These are phyloP conservation scores for Chunga burmeisteri DNA, from an alignment of 2,113 vertebrate species.

Conservation along the genomic window DNA sequence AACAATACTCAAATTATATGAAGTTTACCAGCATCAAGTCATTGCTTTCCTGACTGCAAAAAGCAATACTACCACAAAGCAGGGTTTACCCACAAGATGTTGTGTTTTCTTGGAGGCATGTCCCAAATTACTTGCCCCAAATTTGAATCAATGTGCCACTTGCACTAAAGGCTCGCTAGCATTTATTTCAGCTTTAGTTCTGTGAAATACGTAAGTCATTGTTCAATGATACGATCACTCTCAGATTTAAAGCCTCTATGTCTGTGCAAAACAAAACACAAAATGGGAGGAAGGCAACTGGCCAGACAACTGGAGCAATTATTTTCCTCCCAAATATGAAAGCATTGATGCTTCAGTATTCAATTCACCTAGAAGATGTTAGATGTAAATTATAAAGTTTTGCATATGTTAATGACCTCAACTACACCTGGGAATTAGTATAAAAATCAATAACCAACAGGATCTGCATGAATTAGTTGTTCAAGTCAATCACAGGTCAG, in stretches of 20 bases:
- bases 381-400: neutral
- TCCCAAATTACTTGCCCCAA: neutral
- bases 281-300: neutral
- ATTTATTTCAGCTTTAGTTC: neutral
- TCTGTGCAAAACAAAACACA: neutral
- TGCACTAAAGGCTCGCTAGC: neutral
- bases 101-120: neutral
- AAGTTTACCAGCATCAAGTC: neutral
- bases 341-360: neutral
- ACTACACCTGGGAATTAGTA: neutral
- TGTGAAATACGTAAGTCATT: neutral
- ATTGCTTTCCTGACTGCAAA: neutral
- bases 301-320: neutral
- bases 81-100: neutral
- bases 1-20: neutral
- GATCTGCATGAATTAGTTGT: neutral
- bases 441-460: neutral
- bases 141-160: neutral
- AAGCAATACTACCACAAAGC: neutral
- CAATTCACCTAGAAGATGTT: neutral
- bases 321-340: neutral
- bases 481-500: neutral
- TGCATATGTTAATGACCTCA: neutral
- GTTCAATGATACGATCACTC: rapidly evolving
- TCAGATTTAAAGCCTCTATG: neutral